Conservation (phyloP, 2,113 vertebrate species). For the Platysternon megacephalum region DNA sequence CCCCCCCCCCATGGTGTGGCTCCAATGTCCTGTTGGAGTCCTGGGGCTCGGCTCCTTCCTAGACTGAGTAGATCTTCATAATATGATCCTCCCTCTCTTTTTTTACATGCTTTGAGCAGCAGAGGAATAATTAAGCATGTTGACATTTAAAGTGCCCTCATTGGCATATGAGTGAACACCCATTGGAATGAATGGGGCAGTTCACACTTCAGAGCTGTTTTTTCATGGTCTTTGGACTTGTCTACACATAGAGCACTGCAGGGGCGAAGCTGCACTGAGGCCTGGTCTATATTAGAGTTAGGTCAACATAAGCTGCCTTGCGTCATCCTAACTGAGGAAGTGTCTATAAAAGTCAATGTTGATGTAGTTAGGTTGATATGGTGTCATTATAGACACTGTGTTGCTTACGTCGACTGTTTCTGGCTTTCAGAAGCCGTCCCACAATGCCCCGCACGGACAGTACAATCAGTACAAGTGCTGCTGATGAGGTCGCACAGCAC, state of each 20-base stretch:
- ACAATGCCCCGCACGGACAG: not conserved
- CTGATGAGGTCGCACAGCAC: not conserved
- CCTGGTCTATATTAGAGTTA: not conserved
- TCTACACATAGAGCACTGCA: not conserved
- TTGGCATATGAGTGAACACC: conserved; percentile 3
- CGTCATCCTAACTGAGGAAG: not conserved
- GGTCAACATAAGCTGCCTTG: not conserved
- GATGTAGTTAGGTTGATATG: not conserved
- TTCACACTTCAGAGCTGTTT: not conserved
- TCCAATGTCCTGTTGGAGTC: not conserved
- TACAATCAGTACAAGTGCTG: not conserved
- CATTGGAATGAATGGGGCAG: not conserved
- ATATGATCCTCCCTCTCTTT: not conserved
- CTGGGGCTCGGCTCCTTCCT: not conserved
- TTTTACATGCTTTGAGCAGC: conserved; percentile 30
- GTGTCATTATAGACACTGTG: not conserved
- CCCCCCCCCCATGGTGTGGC: not conserved
- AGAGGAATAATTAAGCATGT: not conserved
- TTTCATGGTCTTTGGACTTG: not conserved
- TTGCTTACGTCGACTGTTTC: not conserved
- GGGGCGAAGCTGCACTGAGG: not conserved
- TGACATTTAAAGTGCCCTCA: not conserved
- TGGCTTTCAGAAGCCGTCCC: not conserved
- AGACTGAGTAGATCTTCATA: not conserved
- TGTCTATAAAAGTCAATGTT: not conserved